These are phyloP conservation scores for Orthosia gothica DNA, from an alignment of 2,888 invertebrate genomes.

Conservation along the genomic window DNA sequence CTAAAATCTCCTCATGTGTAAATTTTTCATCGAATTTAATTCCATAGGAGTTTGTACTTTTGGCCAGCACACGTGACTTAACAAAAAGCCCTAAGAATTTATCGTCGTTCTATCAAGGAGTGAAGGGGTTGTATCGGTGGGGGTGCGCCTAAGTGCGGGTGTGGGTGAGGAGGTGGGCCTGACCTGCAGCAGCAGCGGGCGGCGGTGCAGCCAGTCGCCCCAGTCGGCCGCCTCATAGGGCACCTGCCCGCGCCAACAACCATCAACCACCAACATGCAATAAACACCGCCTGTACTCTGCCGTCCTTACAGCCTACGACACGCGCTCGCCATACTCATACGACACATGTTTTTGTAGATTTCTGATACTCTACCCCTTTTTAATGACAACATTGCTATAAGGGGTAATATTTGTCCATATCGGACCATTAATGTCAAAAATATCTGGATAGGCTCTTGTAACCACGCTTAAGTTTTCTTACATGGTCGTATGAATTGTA, in stretches of 20 bases:
- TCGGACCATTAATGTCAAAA: neutral
- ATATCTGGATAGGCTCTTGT: neutral
- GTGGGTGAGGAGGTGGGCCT: conserved; percentile 79
- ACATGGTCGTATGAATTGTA: conserved; percentile 71
- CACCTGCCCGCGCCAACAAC: conserved; percentile 88
- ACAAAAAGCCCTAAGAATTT: conserved; percentile 2
- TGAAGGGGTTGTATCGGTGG: conserved; percentile 16
- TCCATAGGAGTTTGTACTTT: neutral
- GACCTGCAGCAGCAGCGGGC: conserved; percentile 97
- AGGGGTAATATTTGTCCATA: neutral
- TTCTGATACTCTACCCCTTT: conserved; percentile 3
- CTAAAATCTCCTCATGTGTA: too few relatives aligned
- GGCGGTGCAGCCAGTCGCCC: conserved; percentile 92
- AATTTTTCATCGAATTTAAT: neutral
- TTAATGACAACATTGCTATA: conserved; percentile 3
- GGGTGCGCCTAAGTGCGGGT: conserved; percentile 41
- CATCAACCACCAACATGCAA: conserved; percentile 90
- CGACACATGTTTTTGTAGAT: conserved; percentile 49
- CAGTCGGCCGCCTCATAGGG: conserved; percentile 88
- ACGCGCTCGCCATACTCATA: conserved; percentile 66
- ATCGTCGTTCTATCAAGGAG: conserved; percentile 19
- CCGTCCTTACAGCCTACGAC: conserved; percentile 70
- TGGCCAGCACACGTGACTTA: conserved; percentile 16
- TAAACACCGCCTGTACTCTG: conserved; percentile 86
- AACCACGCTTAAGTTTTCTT: neutral